These are phyloP conservation scores for Diorhabda sublineata DNA, from an alignment of 1,140 invertebrate species.

Conservation along the genomic window DNA sequence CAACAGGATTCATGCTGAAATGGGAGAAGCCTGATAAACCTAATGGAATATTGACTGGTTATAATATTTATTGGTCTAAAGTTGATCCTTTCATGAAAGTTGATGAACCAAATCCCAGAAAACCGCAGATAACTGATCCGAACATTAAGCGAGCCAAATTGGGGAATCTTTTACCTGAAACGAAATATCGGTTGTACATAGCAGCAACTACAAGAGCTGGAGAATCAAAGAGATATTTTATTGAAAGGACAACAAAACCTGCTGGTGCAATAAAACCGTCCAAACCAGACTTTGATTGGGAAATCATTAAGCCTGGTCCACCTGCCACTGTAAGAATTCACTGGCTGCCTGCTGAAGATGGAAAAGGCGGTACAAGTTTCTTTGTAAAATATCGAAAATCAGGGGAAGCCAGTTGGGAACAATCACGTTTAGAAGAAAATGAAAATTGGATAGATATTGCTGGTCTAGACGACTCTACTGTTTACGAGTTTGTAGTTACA, in stretches of 20 bases:
- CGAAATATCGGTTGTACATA: constrained; percentile 85
- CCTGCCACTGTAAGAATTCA: constrained; percentile 71
- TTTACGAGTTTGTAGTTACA: constrained; percentile 86
- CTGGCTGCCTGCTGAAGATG: constrained; percentile 74
- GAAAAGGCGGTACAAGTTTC: constrained; percentile 78
- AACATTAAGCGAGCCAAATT: constrained; percentile 76
- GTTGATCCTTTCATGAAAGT: constrained; percentile 61
- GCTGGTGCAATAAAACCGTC: constrained; percentile 62
- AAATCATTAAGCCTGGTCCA: constrained; percentile 66
- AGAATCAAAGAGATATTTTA: constrained; percentile 76
- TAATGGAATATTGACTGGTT: constrained; percentile 90
- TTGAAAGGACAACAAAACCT: constrained; percentile 70
- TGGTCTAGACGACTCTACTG: constrained; percentile 77
- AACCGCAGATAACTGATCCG: constrained; percentile 73
- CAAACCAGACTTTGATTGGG: constrained; percentile 70
- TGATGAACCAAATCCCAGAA: constrained; percentile 55
- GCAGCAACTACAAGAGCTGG: constrained; percentile 79
- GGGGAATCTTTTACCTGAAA: constrained; percentile 74
- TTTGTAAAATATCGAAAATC: constrained; percentile 76
- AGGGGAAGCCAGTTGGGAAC: constrained; percentile 63
- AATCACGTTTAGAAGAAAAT: constrained; percentile 63
- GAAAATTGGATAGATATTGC: constrained; percentile 60
- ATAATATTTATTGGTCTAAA: constrained; percentile 85
- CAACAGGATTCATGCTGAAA: constrained; percentile 78
- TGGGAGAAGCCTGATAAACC: constrained; percentile 92